Base-by-base conservation (phyloP, 1,140 invertebrate genomes). In the Cryptotermes secundus region DNA sequence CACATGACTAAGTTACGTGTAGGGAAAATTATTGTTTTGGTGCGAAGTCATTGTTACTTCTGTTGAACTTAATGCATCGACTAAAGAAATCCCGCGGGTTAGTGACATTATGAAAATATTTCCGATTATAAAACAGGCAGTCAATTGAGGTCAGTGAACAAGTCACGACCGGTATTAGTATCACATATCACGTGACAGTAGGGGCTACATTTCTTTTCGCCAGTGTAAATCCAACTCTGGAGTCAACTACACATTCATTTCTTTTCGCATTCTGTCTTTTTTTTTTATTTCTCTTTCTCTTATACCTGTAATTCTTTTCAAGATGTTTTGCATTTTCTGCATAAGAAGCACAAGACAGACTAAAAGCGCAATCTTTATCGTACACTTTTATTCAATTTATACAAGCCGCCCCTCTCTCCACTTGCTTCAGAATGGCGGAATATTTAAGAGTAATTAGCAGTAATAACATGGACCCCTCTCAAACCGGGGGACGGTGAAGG, bases 321-420 rank as follows among this genome's bases (percentile, higher is more conserved):
- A 72, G n/a, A 72, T 72, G 59, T 72, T 72, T 72, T 72, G 59
- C 59, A 72, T 72, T 72, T 72, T 72, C 59, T 72, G 59, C 59
- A 72, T 72, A 72, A 72, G 59, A 72, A 72, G 26, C 59, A 72
- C 2, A 72, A n/a, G 59, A 72, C 59, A 31, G 59, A 2, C 59
- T 31, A 72, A 72, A 72, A 72, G 59, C 59, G 59, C 59, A 72
- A 2, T 72, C 26, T 72, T 72, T 72, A 72, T 72, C 59, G 26
- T 72, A 72, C n/a, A 72, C 14, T 72, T 72, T n/a, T 72, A 72
- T 72, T 72, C 59, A 72, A 72, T 72, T 72, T 72, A 72, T 72
- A 72, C 26, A 31, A 26, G 59, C 26, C 59, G 59, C 59, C 14
- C 26, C n/a, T 12, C 59, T n/a, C 10, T 16, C n/a, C n/a, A n/a